Conservation (phyloP, 2,113 vertebrate species). For the Brevimyrus niger region DNA sequence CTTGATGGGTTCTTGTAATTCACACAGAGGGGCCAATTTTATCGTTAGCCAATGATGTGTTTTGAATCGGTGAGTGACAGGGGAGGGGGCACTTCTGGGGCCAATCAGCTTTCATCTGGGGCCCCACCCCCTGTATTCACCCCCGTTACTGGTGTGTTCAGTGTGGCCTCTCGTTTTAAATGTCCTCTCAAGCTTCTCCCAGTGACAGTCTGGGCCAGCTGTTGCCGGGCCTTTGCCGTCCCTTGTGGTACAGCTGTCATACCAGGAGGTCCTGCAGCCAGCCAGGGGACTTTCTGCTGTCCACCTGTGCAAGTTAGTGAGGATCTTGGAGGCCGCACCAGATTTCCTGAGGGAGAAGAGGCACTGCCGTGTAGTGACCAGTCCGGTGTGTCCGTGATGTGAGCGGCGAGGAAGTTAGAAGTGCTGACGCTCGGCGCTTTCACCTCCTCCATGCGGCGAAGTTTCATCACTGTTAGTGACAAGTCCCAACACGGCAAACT, state of each 20-base stretch:
- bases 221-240: neutral
- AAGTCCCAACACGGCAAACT: neutral
- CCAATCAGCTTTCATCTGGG: neutral
- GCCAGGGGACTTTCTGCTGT: neutral
- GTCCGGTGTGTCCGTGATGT: neutral
- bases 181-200: neutral
- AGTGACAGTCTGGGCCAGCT: neutral
- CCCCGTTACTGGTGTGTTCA: neutral
- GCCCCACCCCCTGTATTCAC: neutral
- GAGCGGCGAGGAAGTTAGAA: neutral
- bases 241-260: neutral
- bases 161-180: neutral
- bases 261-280: neutral
- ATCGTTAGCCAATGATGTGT: neutral
- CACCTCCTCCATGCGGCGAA: neutral
- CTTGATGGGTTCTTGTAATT: neutral
- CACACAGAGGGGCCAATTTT: neutral
- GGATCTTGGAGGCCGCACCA: neutral
- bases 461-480: neutral
- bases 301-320: neutral
- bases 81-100: neutral
- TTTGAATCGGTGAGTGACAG: neutral
- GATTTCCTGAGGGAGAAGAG: neutral
- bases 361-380: neutral
- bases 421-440: neutral